These are phyloP conservation scores for Trididemnum nubilum DNA, from an alignment of 23 tunicate genomes.

Conservation along the genomic window DNA sequence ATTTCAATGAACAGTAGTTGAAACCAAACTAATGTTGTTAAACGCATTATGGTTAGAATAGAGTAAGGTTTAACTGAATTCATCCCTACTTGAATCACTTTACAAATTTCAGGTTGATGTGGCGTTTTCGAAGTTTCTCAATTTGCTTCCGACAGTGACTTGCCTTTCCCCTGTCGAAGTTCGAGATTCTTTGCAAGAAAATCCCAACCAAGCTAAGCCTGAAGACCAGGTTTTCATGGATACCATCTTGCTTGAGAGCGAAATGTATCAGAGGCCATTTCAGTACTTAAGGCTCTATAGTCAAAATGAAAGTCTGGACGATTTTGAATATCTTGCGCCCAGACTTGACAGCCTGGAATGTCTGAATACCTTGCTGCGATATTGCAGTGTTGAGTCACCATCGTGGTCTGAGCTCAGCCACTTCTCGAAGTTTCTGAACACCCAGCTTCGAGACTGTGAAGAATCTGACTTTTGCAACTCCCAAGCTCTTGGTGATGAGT, in stretches of 20 bases:
- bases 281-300: constrained; percentile 29
- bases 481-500: not conserved
- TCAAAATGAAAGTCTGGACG: constrained; percentile 11
- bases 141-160: not conserved
- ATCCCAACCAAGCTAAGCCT: constrained; percentile 8
- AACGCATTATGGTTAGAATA: too few relatives aligned
- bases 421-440: constrained; percentile 45
- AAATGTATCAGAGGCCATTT: constrained; percentile 41
- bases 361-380: constrained; percentile 17
- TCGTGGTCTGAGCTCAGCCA: constrained; percentile 55
- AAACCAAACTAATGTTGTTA: too few relatives aligned
- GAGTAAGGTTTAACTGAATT: too few relatives aligned
- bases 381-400: constrained; percentile 20
- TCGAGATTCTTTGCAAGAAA: not conserved
- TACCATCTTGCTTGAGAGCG: constrained; percentile 8
- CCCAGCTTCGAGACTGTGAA: constrained; percentile 46
- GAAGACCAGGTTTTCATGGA: constrained; percentile 33
- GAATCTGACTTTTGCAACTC: constrained; percentile 38
- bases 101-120: too few relatives aligned
- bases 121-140: too few relatives aligned
- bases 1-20: too few relatives aligned
- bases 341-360: constrained; percentile 1
- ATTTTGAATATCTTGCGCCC: not conserved
- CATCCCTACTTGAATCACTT: too few relatives aligned
- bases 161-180: constrained; percentile 51